Percentiles rank a stretch among this genome's conserved stretches.
phyloP scores from a whole-genome alignment of 2,113 vertebrate species.

The Lepidothrix coronata region DNA sequence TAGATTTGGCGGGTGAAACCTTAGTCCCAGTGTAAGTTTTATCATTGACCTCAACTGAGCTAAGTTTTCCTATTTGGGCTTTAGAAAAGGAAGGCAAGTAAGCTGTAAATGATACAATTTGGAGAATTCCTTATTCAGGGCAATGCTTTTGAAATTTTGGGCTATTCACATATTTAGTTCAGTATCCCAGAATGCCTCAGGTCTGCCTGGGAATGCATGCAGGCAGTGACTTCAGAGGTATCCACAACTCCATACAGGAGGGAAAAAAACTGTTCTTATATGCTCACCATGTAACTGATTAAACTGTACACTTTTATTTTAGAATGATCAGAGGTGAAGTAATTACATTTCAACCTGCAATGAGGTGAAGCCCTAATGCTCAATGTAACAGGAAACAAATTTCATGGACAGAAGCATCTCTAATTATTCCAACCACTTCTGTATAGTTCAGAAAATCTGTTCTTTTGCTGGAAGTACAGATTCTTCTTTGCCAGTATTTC shows the following conservation, averaged over 20 bases:
- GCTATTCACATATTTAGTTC: neutral
- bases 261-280: neutral
- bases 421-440: constrained; percentile 27
- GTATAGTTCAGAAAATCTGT: constrained; percentile 20
- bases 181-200: neutral
- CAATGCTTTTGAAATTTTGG: neutral
- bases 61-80: neutral
- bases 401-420: neutral
- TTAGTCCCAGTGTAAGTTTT: neutral
- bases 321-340: neutral
- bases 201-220: neutral
- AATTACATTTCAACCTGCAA: constrained; percentile 1
- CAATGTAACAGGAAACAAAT: neutral
- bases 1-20: neutral
- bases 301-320: neutral
- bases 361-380: neutral
- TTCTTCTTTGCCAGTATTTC: neutral
- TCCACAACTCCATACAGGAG: fast-evolving
- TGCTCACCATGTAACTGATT: neutral
- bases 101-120: neutral
- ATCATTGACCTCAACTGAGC: neutral
- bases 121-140: neutral
- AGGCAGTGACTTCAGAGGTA: neutral
- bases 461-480: constrained; percentile 8
- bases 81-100: neutral